Percentiles rank a stretch among this genome's conserved stretches.
phyloP scores from a whole-genome alignment of 2,113 vertebrate species.

The Chlamydotis undulata region DNA sequence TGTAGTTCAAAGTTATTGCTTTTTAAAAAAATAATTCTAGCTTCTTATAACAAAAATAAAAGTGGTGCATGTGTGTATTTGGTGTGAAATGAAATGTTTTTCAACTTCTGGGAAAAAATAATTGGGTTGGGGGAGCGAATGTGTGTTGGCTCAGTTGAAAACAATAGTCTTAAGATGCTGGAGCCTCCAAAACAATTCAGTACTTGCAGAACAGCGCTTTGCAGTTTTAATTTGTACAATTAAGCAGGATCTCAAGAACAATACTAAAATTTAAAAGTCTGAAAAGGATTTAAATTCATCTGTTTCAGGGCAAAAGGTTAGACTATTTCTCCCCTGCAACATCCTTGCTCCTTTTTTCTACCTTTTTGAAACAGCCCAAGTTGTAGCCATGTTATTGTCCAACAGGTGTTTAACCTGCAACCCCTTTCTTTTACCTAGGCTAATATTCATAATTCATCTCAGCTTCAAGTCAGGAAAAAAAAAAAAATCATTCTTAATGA shows the following conservation, averaged over 20 bases:
- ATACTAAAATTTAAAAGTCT: neutral
- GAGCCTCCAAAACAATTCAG: neutral
- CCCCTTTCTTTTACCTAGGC: neutral
- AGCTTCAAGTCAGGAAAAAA: neutral
- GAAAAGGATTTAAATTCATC: neutral
- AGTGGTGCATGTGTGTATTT: neutral
- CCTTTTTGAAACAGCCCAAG: neutral
- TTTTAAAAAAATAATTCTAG: neutral
- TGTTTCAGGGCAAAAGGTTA: neutral
- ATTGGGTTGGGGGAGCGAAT: rapidly evolving
- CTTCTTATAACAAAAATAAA: neutral
- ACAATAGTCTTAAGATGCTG: neutral
- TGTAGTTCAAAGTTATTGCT: neutral
- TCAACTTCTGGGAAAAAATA: neutral
- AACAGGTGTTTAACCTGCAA: neutral
- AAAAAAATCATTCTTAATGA: neutral
- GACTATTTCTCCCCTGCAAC: neutral
- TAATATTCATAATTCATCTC: neutral
- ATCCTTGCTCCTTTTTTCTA: neutral
- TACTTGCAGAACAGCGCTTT: neutral
- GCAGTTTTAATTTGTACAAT: neutral
- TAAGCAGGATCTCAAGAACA: neutral
- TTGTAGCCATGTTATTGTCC: neutral
- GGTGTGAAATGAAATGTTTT: neutral
- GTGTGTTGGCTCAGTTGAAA: neutral